Evolutionary conservation across 2,888 invertebrate species (phyloP).

Genomic region (Epistrophe eligans): DNA sequence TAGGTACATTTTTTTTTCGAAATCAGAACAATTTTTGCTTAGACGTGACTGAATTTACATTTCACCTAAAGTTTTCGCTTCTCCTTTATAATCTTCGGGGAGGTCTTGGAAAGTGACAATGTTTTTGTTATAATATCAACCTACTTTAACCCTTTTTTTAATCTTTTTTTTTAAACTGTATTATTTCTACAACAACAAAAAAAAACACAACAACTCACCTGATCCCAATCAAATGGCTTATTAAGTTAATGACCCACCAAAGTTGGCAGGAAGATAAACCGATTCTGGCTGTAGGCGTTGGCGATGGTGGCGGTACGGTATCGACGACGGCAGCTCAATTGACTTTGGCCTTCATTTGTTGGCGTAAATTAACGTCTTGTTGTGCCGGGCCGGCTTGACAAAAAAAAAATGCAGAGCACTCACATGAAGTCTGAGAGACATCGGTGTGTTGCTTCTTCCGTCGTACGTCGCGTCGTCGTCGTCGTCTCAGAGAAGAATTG

Average conservation of each 20-base stretch:
- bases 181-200: not conserved
- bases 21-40: slow-evolving; percentile 62
- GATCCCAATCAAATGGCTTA: slow-evolving; percentile 61
- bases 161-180: not conserved
- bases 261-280: slow-evolving; percentile 44
- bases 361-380: slow-evolving; percentile 36
- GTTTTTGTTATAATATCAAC: slow-evolving; percentile 37
- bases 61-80: slow-evolving; percentile 54
- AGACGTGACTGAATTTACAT: slow-evolving; percentile 70
- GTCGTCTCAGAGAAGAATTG: slow-evolving; percentile 26
- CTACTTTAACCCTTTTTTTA: slow-evolving; percentile 8
- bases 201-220: slow-evolving; percentile 36
- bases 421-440: slow-evolving; percentile 25
- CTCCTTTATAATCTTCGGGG: slow-evolving; percentile 1
- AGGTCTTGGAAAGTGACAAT: slow-evolving; percentile 64
- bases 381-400: slow-evolving; percentile 35
- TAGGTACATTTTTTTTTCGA: slow-evolving; percentile 28
- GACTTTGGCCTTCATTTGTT: slow-evolving; percentile 66
- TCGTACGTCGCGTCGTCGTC: not conserved
- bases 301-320: not conserved
- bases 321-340: slow-evolving; percentile 2
- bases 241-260: slow-evolving; percentile 71
- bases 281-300: slow-evolving; percentile 39
- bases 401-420: slow-evolving; percentile 43
- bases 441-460: not conserved